Evolutionary conservation across 2,113 vertebrate species (phyloP).

Genomic region (Rousettus leschenaultii): DNA sequence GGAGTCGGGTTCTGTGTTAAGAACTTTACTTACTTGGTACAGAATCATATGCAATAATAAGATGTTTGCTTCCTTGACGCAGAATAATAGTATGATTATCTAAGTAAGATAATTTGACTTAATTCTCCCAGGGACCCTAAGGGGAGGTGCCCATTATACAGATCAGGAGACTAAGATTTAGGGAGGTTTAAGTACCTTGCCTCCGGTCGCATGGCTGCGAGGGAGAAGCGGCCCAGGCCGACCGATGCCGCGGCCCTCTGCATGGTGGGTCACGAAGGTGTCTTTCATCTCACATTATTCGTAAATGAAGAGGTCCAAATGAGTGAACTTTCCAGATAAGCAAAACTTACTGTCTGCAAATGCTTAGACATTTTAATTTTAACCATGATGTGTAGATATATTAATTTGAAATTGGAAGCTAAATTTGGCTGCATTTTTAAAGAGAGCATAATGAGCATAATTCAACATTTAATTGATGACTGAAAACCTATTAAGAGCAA

Average conservation of each 20-base stretch:
- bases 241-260: not conserved
- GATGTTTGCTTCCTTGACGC: not conserved
- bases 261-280: no score
- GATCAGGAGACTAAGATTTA: not conserved
- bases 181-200: not conserved
- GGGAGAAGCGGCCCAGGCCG: not conserved
- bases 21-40: not conserved
- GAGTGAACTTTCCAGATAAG: not conserved
- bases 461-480: constrained; percentile 67
- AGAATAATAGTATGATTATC: not conserved
- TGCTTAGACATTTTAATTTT: constrained; percentile 43
- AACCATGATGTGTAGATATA: not conserved
- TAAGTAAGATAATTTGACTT: not conserved
- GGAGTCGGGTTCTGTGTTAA: not conserved
- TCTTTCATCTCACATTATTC: not conserved
- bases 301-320: not conserved
- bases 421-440: constrained; percentile 64
- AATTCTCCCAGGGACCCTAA: not conserved
- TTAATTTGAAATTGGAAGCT: constrained; percentile 57
- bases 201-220: not conserved
- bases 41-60: not conserved
- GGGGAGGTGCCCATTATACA: not conserved
- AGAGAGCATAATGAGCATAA: constrained; percentile 64
- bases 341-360: not conserved
- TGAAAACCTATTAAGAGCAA: constrained; percentile 65